Evolutionary conservation across 2,113 vertebrate species (phyloP), one percentile per base, ranked within the genome.

Genomic region (Apeltes quadracus): DNA sequence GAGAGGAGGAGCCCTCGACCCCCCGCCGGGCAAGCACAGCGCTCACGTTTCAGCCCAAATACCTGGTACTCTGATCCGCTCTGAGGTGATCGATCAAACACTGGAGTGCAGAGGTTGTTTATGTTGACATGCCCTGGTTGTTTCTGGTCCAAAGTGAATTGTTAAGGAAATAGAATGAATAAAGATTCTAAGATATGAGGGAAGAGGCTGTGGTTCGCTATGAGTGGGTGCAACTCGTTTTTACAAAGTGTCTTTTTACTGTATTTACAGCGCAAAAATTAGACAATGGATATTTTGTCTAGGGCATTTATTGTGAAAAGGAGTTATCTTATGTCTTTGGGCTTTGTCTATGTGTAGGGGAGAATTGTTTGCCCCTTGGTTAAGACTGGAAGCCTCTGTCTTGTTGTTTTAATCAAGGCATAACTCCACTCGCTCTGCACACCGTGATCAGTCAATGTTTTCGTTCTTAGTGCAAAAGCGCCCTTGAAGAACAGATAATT

Each of bases 1-100:
- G 44, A 78, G 64, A 29, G 36, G 75, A 81, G 59, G 51, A 75
- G 67, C 63, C 39, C 51, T 20, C 11, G 14, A 83, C 65, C 82
- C 82, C 76, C 66, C 20, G 36, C 62, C 1, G 53, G 53, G 74
- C 72, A 32, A 67, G 54, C 36, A 38, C 2, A 58, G 75, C 29
- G 44, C 53, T 78, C 76, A 48, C 44, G 72, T 41, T 61, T 62
- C 16, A 0, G 51, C 72, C 27, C 29, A 50, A 67, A 84, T 46
- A 43, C 61, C 25, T 55, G 54, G 55, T 68, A 61, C 44, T 69
- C 58, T 63, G 36, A 70, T 74, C 51, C 34, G 44, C 4, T 67
- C 61, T 50, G 29, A 56, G 54, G 2, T 54, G 59, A 76, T 32
- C 2, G 1, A 66, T 44, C 14, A 56, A 55, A 63, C 32, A 57